These are phyloP conservation scores for Cladopsammia gracilis DNA, from an alignment of 64 coral and sea anemone genomes.

Conservation along the genomic window DNA sequence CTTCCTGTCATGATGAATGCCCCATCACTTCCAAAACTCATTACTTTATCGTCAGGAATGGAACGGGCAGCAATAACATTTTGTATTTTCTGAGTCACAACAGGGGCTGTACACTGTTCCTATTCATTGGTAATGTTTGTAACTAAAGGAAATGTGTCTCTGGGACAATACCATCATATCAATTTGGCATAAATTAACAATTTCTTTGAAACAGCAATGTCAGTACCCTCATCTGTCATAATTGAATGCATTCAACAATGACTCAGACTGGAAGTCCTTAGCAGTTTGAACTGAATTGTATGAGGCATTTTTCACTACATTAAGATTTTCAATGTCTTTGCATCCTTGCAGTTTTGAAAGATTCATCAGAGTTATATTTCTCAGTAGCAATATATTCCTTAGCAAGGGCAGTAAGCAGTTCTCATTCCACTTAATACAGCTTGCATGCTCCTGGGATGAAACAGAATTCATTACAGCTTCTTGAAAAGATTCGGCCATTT, in stretches of 20 bases:
- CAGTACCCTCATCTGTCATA: conserved; percentile 20
- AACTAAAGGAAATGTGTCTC: neutral
- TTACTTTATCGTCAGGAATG: conserved; percentile 33
- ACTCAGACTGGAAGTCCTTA: conserved; percentile 15
- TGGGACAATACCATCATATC: conserved; percentile 16
- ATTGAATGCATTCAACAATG: conserved; percentile 19
- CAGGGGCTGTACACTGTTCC: conserved; percentile 12
- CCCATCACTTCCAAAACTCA: conserved; percentile 74
- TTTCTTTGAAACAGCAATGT: conserved; percentile 48
- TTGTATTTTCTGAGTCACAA: conserved; percentile 24
- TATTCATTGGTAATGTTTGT: conserved; percentile 32
- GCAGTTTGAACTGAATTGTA: conserved; percentile 16
- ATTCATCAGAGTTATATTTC: conserved; percentile 12
- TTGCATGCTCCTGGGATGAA: conserved; percentile 5
- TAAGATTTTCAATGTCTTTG: conserved; percentile 10
- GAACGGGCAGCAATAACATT: conserved; percentile 1
- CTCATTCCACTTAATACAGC: neutral
- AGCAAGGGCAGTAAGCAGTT: conserved; percentile 2
- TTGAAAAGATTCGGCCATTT: neutral
- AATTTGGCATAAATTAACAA: neutral
- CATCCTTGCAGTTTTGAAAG: neutral
- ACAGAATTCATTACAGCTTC: conserved; percentile 5
- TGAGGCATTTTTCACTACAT: conserved; percentile 12
- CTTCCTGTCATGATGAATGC: conserved; percentile 68
- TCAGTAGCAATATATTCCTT: neutral